These are phyloP conservation scores for Pangasius krempfi DNA, from an alignment of 2,797 vertebrate species.

Conservation along the genomic window DNA sequence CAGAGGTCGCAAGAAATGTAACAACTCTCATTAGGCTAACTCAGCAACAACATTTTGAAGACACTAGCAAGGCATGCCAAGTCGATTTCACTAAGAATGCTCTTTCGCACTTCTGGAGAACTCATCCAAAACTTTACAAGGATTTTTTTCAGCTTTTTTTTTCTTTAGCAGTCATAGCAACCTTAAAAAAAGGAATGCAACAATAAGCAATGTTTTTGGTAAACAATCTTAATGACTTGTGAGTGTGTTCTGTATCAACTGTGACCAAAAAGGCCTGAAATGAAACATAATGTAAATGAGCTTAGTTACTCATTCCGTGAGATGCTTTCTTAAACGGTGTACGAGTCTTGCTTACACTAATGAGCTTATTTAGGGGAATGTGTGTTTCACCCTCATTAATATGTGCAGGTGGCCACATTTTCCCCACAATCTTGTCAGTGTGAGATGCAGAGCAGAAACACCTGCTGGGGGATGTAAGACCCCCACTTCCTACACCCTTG, in stretches of 20 bases:
- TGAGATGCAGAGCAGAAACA: constrained; percentile 18
- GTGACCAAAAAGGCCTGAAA: constrained; percentile 40
- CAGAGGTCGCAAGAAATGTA: neutral
- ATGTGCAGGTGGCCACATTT: constrained; percentile 24
- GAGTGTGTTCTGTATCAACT: constrained; percentile 29
- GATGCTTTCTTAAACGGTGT: constrained; percentile 14
- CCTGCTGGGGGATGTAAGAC: constrained; percentile 36
- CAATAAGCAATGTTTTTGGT: constrained; percentile 38
- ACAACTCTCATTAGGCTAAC: constrained; percentile 5
- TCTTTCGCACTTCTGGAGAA: neutral
- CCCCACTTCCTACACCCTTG: constrained; percentile 5
- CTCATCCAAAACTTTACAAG: neutral
- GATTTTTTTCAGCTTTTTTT: constrained; percentile 27
- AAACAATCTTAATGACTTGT: constrained; percentile 38
- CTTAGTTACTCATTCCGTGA: constrained; percentile 14
- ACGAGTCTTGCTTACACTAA: constrained; percentile 42
- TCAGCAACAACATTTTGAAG: neutral
- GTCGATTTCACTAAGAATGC: neutral
- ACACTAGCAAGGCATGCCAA: constrained; percentile 1
- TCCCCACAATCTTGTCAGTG: constrained; percentile 20
- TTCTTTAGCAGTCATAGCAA: constrained; percentile 48
- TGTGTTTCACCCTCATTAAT: constrained; percentile 49
- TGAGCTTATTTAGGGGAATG: constrained; percentile 50
- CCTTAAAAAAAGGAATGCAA: neutral
- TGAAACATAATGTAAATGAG: constrained; percentile 21